Conservation (phyloP, 2,797 vertebrate species). For the Thaleichthys pacificus region DNA sequence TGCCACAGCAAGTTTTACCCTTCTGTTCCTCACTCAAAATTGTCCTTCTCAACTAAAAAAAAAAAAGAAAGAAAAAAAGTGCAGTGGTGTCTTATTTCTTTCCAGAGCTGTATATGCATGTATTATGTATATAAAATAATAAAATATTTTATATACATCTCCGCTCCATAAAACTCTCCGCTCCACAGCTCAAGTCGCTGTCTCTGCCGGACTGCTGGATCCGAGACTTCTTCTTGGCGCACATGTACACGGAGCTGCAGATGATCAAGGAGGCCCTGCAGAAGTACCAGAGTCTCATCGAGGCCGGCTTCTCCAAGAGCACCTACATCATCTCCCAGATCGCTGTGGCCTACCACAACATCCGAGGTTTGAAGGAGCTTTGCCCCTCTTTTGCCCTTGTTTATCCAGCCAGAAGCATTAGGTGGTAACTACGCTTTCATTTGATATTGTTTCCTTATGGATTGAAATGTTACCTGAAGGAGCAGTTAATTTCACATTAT, state of each 20-base stretch:
- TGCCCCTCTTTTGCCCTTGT: neutral
- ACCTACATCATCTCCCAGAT: constrained; percentile 99
- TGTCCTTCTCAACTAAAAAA: no score
- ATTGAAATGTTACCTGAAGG: neutral
- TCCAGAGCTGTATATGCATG: no score
- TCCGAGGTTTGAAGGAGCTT: constrained; percentile 80
- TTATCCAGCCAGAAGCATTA: neutral
- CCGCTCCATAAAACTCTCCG: no score
- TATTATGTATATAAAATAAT: neutral
- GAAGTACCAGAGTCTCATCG: constrained; percentile 96
- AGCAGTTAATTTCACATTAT: neutral
- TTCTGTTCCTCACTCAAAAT: no score
- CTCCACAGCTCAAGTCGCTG: constrained; percentile 89
- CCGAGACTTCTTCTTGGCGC: constrained; percentile 98
- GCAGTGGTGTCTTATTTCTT: no score
- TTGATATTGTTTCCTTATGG: no score
- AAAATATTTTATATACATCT: no score
- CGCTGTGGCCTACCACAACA: constrained; percentile 98
- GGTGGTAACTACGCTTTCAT: neutral
- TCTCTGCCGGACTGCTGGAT: constrained; percentile 97
- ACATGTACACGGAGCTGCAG: constrained; percentile 98
- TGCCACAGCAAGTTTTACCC: no score
- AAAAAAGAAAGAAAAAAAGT: no score
- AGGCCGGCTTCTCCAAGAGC: constrained; percentile 96
- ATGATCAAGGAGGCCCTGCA: constrained; percentile 97